Evolutionary conservation across 2,113 vertebrate genomes (phyloP), one percentile per base, ranked within the genome.

Genomic region (Dicentrarchus labrax): DNA sequence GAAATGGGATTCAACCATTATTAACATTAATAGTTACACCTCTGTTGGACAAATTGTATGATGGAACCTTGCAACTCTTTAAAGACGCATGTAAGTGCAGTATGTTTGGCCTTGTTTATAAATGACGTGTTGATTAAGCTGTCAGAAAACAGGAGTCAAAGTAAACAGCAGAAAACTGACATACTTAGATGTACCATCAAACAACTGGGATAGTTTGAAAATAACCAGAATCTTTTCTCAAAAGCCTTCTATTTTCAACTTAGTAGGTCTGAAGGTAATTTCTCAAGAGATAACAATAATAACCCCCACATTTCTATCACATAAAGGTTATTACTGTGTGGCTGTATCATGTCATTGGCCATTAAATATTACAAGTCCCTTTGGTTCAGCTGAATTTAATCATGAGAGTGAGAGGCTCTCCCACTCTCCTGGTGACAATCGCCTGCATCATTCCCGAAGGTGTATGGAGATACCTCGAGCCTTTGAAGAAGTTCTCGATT

Each of bases 401-500:
- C 74, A 95, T 91, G 69, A 95, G 81, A 0, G 95, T 95, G 59
- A 96, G 87, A 4, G 90, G 77, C 0, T 94, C 91, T 0, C 68
- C 80, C 19, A 86, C 79, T 45, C 76, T 89, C 72, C 89, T 90
- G 45, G 78, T 82, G 54, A 94, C 64, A 22, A 96, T 82, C 0
- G 90, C 85, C 47, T 93, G 91, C 90, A 96, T 90, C 94, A 96
- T 95, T 64, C 88, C 93, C 4, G 72, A 71, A 0, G 95, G 89
- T 1, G 93, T 95, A 16, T 91, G 76, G 21, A 94, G 94, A 56
- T 85, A 92, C 72, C 85, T 87, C 0, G 91, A 89, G 6, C 94
- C 94, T 90, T 92, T 95, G 51, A 96, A 94, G 86, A 95, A 95
- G 77, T 95, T 91, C 86, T 95, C 93, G 0, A 96, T 89, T 11